Conservation (phyloP, 2,113 vertebrate genomes). For the Tragulus kanchil region DNA sequence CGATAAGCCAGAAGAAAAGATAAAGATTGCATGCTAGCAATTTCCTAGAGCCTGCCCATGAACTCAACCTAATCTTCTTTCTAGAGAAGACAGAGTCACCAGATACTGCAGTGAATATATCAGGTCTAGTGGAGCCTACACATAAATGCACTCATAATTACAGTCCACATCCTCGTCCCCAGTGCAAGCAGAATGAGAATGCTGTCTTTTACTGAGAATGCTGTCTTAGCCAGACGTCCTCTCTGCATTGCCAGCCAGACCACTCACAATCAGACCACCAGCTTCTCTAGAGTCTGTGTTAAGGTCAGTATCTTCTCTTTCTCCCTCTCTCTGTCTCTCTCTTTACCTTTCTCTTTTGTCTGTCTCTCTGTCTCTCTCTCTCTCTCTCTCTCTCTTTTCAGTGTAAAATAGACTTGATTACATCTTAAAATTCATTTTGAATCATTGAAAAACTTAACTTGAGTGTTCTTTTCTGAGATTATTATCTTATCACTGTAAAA, state of each 20-base stretch:
- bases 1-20: neutral
- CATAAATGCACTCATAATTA: neutral
- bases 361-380: neutral
- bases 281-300: neutral
- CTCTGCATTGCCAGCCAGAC: neutral
- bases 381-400: neutral
- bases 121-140: neutral
- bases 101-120: neutral
- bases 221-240: neutral
- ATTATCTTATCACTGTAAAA: neutral
- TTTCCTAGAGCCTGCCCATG: neutral
- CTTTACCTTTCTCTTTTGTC: neutral
- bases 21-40: neutral
- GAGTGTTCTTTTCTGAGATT: neutral
- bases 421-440: conserved; percentile 25
- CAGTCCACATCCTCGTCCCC: neutral
- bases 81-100: neutral
- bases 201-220: neutral
- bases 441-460: conserved; percentile 4
- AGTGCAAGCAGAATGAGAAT: neutral
- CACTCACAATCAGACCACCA: neutral
- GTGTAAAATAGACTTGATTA: neutral
- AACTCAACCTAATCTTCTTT: neutral
- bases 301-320: neutral
- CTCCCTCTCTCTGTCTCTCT: neutral